Evolutionary conservation across 1,140 invertebrate genomes (phyloP).

Genomic region (Drosophila takahashii): DNA sequence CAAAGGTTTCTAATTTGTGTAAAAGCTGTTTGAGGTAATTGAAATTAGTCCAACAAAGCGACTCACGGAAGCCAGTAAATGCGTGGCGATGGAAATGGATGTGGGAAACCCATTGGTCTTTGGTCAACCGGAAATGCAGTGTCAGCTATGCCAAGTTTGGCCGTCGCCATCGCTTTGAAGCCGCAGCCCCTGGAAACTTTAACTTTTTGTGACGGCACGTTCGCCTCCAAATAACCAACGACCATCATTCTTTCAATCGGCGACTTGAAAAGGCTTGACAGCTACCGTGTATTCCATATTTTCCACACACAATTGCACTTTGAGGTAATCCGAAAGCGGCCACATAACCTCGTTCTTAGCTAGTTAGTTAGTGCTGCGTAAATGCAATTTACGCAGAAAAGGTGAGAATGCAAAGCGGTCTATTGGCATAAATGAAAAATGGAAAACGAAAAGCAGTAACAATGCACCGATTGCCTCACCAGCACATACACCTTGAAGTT

Average conservation of each 20-base stretch:
- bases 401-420: conserved; percentile 47
- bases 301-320: conserved; percentile 69
- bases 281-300: conserved; percentile 37
- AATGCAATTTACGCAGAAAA: conserved; percentile 69
- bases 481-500: conserved; percentile 28
- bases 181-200: conserved; percentile 24
- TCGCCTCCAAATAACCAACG: conserved; percentile 49
- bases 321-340: conserved; percentile 29
- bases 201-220: conserved; percentile 61
- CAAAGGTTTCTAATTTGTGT: conserved; percentile 61
- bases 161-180: conserved; percentile 51
- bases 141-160: conserved; percentile 48
- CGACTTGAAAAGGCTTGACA: conserved; percentile 65
- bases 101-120: neutral
- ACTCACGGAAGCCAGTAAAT: conserved; percentile 35
- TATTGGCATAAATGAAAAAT: conserved; percentile 11
- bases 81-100: neutral
- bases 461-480: conserved; percentile 18
- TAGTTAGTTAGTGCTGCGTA: conserved; percentile 41
- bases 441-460: conserved; percentile 23
- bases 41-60: conserved; percentile 66
- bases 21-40: conserved; percentile 64
- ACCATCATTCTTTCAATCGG: conserved; percentile 25
- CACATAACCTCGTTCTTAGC: conserved; percentile 64
- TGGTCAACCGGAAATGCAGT: conserved; percentile 64